Percentiles rank a stretch among this genome's conserved stretches.
These are phyloP conservation scores for Drosophila pectinifera DNA, from an alignment of 1,140 invertebrate species.

Conservation along the genomic window DNA sequence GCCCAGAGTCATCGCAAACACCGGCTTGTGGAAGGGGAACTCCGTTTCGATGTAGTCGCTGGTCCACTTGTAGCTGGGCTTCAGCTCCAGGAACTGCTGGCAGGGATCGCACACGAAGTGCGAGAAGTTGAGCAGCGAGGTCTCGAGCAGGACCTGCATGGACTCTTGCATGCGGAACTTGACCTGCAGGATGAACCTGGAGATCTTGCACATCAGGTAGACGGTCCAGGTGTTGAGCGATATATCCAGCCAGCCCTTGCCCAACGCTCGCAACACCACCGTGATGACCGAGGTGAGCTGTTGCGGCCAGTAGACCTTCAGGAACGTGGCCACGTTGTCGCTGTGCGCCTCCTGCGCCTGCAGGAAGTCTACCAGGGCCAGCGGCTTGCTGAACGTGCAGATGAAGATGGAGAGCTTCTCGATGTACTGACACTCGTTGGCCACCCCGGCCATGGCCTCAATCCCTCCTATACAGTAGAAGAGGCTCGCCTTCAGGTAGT, in stretches of 20 bases:
- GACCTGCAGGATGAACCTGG: conserved; percentile 68
- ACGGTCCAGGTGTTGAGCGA: conserved; percentile 63
- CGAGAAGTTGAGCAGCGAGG: conserved; percentile 62
- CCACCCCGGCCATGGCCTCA: conserved; percentile 72
- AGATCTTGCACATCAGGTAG: conserved; percentile 77
- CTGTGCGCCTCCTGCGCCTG: conserved; percentile 68
- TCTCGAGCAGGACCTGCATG: conserved; percentile 71
- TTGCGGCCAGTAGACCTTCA: conserved; percentile 73
- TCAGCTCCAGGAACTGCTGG: conserved; percentile 54
- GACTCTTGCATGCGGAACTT: conserved; percentile 83
- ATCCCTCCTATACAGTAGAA: conserved; percentile 69
- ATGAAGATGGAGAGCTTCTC: conserved; percentile 67
- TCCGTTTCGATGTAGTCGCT: conserved; percentile 69
- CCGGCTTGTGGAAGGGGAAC: conserved; percentile 68
- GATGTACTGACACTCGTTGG: conserved; percentile 65
- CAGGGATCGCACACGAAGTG: conserved; percentile 73
- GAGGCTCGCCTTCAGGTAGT: conserved; percentile 47
- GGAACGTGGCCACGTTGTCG: conserved; percentile 59
- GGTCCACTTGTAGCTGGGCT: conserved; percentile 61
- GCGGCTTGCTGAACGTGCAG: conserved; percentile 64
- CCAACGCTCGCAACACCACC: conserved; percentile 59
- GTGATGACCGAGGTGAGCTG: conserved; percentile 63
- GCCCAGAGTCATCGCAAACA: conserved; percentile 68
- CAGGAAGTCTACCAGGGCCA: conserved; percentile 64
- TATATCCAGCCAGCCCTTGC: conserved; percentile 81